phyloP scores from a whole-genome alignment of 2,888 invertebrate species.

The Lordiphosa andalusiaca region DNA sequence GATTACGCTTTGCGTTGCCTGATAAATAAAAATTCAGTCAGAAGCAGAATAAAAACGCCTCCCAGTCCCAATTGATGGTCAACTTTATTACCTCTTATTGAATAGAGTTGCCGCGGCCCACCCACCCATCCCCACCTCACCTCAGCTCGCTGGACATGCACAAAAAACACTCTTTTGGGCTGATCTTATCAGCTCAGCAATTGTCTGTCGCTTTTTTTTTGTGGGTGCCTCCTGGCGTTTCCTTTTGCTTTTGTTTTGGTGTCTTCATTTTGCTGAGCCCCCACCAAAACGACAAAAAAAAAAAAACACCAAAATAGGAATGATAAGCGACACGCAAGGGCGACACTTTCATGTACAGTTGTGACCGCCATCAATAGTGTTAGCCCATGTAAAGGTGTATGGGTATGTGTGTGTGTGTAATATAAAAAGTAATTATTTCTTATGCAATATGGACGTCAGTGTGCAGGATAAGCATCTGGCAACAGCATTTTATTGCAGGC shows the following conservation, averaged over 20 bases:
- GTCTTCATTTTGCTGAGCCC: slow-evolving; percentile 56
- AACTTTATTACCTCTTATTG: slow-evolving; percentile 44
- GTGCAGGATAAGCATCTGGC: slow-evolving; percentile 61
- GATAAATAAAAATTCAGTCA: too few relatives aligned
- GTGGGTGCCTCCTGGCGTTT: slow-evolving; percentile 23
- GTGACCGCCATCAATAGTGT: slow-evolving; percentile 64
- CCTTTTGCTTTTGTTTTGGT: slow-evolving; percentile 51
- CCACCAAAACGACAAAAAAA: too few relatives aligned
- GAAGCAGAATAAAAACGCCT: slow-evolving; percentile 1
- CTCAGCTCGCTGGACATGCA: slow-evolving; percentile 23
- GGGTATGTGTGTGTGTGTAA: slow-evolving; percentile 58
- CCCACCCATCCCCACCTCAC: not conserved
- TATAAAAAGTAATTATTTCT: slow-evolving; percentile 72
- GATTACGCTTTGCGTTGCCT: too few relatives aligned
- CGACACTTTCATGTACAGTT: slow-evolving; percentile 19
- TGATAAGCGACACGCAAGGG: slow-evolving; percentile 70
- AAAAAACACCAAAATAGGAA: slow-evolving; percentile 9
- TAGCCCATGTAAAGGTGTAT: slow-evolving; percentile 48
- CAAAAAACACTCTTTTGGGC: slow-evolving; percentile 50
- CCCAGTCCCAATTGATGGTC: slow-evolving; percentile 27
- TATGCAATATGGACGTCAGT: slow-evolving; percentile 60
- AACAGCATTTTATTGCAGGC: slow-evolving; percentile 70
- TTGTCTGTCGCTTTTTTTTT: slow-evolving; percentile 66
- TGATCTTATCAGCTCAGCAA: slow-evolving; percentile 65
- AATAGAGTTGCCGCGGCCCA: slow-evolving; percentile 43